Conservation (phyloP, 2,888 invertebrate species). For the Margaritifera margaritifera region DNA sequence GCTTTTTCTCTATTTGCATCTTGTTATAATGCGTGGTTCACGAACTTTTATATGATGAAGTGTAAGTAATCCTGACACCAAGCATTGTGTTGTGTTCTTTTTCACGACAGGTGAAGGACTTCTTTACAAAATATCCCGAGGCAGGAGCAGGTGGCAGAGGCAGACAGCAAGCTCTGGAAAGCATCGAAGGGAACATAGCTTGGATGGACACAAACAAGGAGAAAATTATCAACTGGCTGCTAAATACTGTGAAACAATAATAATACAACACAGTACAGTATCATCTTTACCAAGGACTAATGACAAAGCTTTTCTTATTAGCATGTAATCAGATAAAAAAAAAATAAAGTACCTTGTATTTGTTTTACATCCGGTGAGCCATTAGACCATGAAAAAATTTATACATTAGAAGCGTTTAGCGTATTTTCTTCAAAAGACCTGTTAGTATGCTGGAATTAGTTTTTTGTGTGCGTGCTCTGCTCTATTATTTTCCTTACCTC, state of each 20-base stretch:
- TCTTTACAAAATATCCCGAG: constrained; percentile 86
- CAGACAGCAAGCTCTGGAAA: constrained; percentile 84
- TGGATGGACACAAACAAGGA: constrained; percentile 81
- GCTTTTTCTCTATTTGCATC: too few relatives aligned
- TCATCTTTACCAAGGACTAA: too few relatives aligned
- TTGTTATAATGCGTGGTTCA: too few relatives aligned
- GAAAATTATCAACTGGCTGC: constrained; percentile 54
- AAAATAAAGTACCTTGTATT: too few relatives aligned
- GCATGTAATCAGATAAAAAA: too few relatives aligned
- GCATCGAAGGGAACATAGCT: constrained; percentile 84
- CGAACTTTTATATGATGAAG: background rate
- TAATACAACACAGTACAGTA: background rate
- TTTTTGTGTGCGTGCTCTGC: too few relatives aligned
- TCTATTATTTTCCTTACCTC: too few relatives aligned
- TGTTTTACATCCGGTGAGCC: too few relatives aligned
- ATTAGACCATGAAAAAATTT: constrained; percentile 47
- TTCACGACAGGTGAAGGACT: constrained; percentile 80
- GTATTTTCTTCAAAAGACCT: too few relatives aligned
- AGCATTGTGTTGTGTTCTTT: background rate
- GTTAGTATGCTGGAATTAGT: too few relatives aligned
- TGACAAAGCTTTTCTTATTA: too few relatives aligned
- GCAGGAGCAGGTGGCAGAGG: constrained; percentile 88
- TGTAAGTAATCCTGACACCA: background rate
- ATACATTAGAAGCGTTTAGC: too few relatives aligned
- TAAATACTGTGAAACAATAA: background rate